phyloP scores from a whole-genome alignment of 2,113 vertebrate genomes.

The Myotis yumanensis region DNA sequence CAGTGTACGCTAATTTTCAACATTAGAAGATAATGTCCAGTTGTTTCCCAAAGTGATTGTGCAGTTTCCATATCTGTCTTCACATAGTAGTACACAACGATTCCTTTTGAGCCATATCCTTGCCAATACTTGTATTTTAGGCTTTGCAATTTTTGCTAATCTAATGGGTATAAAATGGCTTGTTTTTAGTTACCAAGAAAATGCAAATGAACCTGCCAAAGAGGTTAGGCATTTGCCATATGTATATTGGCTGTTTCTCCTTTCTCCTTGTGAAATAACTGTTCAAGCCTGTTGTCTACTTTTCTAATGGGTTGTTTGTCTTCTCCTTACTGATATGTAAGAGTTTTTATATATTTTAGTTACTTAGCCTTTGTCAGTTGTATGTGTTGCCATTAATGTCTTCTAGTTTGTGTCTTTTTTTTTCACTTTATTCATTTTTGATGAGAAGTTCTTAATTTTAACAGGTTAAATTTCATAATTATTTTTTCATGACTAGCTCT shows the following conservation, averaged over 20 bases:
- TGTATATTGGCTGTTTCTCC: neutral
- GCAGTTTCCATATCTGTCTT: neutral
- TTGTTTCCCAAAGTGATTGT: neutral
- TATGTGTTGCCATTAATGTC: neutral
- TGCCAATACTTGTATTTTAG: neutral
- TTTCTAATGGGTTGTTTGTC: neutral
- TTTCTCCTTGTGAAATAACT: slow-evolving; percentile 26
- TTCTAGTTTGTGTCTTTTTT: neutral
- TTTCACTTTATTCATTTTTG: neutral
- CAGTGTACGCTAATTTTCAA: neutral
- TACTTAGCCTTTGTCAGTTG: neutral
- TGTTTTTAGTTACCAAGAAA: neutral
- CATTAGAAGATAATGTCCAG: neutral
- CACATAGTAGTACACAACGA: neutral
- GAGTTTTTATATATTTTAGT: neutral
- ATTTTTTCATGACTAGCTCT: neutral
- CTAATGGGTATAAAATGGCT: neutral
- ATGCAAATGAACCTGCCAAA: neutral
- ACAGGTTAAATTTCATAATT: neutral
- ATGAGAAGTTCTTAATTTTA: slow-evolving; percentile 8
- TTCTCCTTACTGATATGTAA: neutral
- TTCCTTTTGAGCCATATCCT: neutral
- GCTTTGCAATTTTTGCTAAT: neutral
- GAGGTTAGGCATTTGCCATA: neutral
- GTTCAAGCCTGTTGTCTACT: neutral